A percentile compares a stretch with the other conserved stretches of the same genome.
phyloP scores from a whole-genome alignment of 2,888 invertebrate species.

The Rhagonycha fulva region DNA sequence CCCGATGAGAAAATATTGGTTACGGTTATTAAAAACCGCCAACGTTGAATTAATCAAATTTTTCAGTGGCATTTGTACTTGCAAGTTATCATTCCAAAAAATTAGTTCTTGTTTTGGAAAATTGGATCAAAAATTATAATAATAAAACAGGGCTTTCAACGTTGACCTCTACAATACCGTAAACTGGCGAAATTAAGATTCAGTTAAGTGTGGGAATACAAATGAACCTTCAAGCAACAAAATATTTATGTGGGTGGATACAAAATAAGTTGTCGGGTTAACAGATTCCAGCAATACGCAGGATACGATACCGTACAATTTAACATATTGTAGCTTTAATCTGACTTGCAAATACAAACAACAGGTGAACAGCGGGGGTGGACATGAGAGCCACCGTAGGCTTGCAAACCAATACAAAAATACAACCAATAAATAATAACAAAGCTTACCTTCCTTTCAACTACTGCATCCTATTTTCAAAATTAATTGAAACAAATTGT shows the following conservation, averaged over 20 bases:
- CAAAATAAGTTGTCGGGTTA: constrained; percentile 28
- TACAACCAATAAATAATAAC: constrained; percentile 22
- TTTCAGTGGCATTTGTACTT: background rate
- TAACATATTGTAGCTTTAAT: constrained; percentile 29
- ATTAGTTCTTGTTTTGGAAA: background rate
- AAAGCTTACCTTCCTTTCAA: background rate
- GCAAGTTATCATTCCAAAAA: background rate
- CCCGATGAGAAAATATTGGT: background rate
- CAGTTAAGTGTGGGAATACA: constrained; percentile 9
- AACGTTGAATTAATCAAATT: background rate
- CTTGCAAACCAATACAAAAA: constrained; percentile 21
- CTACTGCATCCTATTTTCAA: background rate
- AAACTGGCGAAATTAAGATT: background rate
- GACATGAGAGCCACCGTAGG: constrained; percentile 33
- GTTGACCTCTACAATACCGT: background rate
- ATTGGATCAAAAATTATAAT: background rate
- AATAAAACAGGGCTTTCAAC: background rate
- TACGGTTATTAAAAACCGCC: background rate
- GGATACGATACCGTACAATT: constrained; percentile 21
- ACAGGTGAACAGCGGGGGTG: constrained; percentile 33
- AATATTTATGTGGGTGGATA: constrained; percentile 19
- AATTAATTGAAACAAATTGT: constrained; percentile 1
- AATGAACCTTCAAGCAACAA: constrained; percentile 18
- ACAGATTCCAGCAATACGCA: constrained; percentile 30
- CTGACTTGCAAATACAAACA: constrained; percentile 31